Conservation (phyloP, 2,888 invertebrate species). For the Heteromurus nitidus region DNA sequence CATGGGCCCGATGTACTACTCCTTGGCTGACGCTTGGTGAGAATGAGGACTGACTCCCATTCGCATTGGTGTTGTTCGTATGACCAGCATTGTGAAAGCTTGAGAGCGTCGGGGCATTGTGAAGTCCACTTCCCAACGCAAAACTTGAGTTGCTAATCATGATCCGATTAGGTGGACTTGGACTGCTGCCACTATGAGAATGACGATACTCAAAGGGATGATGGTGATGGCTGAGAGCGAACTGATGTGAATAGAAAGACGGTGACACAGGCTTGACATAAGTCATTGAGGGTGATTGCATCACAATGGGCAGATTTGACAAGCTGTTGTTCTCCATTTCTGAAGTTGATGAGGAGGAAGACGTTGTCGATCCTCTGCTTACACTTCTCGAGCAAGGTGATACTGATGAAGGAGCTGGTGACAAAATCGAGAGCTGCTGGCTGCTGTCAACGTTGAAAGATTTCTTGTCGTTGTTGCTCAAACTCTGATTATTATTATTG, state of each 20-base stretch:
- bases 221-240: slow-evolving; percentile 27
- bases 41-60: slow-evolving; percentile 34
- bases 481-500: slow-evolving; percentile 35
- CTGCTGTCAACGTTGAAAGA: slow-evolving; percentile 60
- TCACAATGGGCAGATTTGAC: slow-evolving; percentile 48
- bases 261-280: slow-evolving; percentile 64
- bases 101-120: slow-evolving; percentile 51
- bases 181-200: slow-evolving; percentile 36
- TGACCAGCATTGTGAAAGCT: slow-evolving; percentile 30
- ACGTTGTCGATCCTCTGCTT: slow-evolving; percentile 57
- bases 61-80: slow-evolving; percentile 9
- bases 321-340: slow-evolving; percentile 37
- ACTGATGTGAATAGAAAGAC: slow-evolving; percentile 63
- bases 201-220: slow-evolving; percentile 32
- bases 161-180: slow-evolving; percentile 38
- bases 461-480: slow-evolving; percentile 40
- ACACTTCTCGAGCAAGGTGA: slow-evolving; percentile 53
- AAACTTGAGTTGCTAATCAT: slow-evolving; percentile 29
- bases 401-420: slow-evolving; percentile 60
- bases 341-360: slow-evolving; percentile 34
- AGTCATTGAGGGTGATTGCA: slow-evolving; percentile 62
- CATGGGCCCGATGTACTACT: slow-evolving; percentile 64
- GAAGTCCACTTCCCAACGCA: not conserved
- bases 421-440: slow-evolving; percentile 63
- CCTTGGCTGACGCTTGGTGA: slow-evolving; percentile 35